Evolutionary conservation across 64 coral and sea anemone genomes (phyloP).

Genomic region (Orbicella faveolata): DNA sequence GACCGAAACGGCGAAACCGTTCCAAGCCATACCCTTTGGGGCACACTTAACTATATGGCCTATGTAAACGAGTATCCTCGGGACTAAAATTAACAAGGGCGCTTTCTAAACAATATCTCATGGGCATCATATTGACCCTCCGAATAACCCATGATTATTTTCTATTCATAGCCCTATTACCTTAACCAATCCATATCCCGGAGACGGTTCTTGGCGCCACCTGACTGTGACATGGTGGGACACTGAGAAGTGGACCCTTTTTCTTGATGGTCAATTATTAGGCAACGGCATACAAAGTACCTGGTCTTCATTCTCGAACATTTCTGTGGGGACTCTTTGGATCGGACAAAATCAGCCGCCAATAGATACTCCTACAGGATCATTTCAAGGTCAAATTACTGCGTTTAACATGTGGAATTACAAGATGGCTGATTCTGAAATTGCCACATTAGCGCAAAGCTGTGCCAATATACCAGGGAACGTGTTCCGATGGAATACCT

Average conservation of each 20-base stretch:
- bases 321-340: not conserved
- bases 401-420: conserved; percentile 45
- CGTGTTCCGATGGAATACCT: conserved; percentile 1
- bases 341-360: not conserved
- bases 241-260: not conserved
- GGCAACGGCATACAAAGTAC: no score
- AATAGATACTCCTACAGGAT: not conserved
- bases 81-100: no score
- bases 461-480: conserved; percentile 20
- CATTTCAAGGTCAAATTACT: conserved; percentile 19
- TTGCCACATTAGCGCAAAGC: not conserved
- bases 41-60: no score
- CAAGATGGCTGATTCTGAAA: not conserved
- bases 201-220: conserved; percentile 45
- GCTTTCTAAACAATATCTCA: no score
- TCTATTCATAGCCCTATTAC: not conserved
- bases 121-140: no score
- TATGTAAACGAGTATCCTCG: no score
- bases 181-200: no score
- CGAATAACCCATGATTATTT: not conserved
- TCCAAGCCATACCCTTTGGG: no score
- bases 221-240: not conserved
- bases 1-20: no score
- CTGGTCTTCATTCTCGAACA: no score
- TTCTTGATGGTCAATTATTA: conserved; percentile 6